Conservation (phyloP, 2,888 invertebrate species). For the Scaptomyza polygonia region DNA sequence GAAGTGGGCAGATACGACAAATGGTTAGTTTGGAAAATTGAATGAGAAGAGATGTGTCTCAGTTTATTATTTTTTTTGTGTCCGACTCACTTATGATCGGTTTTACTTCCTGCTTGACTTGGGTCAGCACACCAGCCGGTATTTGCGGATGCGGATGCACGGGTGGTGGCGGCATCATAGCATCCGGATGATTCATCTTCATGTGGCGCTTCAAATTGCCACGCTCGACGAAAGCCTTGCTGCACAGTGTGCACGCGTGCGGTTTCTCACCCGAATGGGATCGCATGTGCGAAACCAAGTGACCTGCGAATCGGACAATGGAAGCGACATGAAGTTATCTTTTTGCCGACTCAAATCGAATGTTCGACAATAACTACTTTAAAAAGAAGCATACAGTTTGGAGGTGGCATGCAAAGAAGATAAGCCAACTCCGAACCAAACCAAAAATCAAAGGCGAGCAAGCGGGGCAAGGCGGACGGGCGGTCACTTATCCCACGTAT, state of each 20-base stretch:
- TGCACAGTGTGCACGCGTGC: slow-evolving; percentile 89
- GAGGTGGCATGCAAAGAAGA: slow-evolving; percentile 1
- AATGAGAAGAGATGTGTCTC: slow-evolving; percentile 1
- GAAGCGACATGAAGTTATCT: slow-evolving; percentile 75
- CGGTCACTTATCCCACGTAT: not conserved
- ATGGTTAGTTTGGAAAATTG: slow-evolving; percentile 24
- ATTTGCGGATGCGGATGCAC: slow-evolving; percentile 83
- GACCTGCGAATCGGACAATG: slow-evolving; percentile 85
- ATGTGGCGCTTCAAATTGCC: slow-evolving; percentile 91
- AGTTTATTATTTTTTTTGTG: slow-evolving; percentile 24
- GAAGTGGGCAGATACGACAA: slow-evolving; percentile 1
- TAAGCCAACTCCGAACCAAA: slow-evolving; percentile 14
- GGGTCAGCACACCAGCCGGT: slow-evolving; percentile 83
- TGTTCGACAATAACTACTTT: slow-evolving; percentile 38
- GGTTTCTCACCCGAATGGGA: slow-evolving; percentile 88
- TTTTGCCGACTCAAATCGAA: slow-evolving; percentile 35
- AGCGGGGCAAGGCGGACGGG: not conserved
- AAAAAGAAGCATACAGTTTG: not conserved
- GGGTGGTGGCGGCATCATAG: slow-evolving; percentile 84
- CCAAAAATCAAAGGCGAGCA: slow-evolving; percentile 8
- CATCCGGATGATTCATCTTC: slow-evolving; percentile 88
- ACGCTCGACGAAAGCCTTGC: slow-evolving; percentile 91
- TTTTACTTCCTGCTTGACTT: slow-evolving; percentile 84
- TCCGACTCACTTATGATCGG: slow-evolving; percentile 83
- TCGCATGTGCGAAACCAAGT: slow-evolving; percentile 92